Conservation (phyloP, 2,888 invertebrate genomes). For the Teleogryllus oceanicus region DNA sequence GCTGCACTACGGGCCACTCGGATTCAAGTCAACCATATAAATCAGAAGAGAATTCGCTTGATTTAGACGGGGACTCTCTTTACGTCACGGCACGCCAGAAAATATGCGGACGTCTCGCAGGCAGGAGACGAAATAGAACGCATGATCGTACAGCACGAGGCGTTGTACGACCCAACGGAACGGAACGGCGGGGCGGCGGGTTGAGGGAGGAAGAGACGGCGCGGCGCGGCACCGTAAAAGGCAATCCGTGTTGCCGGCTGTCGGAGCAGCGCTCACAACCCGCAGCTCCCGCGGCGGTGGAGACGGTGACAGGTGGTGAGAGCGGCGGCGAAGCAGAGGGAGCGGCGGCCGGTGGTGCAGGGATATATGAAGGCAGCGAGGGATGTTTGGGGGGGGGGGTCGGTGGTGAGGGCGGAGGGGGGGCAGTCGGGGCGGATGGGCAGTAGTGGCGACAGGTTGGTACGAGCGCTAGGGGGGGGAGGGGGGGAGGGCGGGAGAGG, state of each 20-base stretch:
- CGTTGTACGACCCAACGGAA: not conserved
- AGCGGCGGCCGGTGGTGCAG: not conserved
- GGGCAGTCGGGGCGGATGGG: too few relatives aligned
- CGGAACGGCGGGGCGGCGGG: not conserved
- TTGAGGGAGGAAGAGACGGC: not conserved
- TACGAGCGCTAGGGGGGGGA: too few relatives aligned
- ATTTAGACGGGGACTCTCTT: too few relatives aligned
- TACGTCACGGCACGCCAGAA: not conserved
- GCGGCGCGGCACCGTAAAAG: not conserved
- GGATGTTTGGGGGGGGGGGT: not conserved
- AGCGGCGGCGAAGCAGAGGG: not conserved
- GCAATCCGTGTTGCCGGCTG: slow-evolving; percentile 5
- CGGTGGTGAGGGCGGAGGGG: too few relatives aligned
- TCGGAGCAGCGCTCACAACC: not conserved
- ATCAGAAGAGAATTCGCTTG: too few relatives aligned
- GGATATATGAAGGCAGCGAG: not conserved
- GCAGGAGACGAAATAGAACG: too few relatives aligned
- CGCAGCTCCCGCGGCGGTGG: not conserved
- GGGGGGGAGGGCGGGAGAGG: too few relatives aligned
- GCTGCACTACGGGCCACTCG: too few relatives aligned
- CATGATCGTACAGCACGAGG: too few relatives aligned
- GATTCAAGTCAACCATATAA: too few relatives aligned
- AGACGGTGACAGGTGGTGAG: not conserved
- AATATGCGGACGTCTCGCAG: not conserved
- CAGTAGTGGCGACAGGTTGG: too few relatives aligned